Evolutionary conservation across 2,113 vertebrate genomes (phyloP), one percentile per base, ranked within the genome.

Genomic region (Pelecanus crispus): DNA sequence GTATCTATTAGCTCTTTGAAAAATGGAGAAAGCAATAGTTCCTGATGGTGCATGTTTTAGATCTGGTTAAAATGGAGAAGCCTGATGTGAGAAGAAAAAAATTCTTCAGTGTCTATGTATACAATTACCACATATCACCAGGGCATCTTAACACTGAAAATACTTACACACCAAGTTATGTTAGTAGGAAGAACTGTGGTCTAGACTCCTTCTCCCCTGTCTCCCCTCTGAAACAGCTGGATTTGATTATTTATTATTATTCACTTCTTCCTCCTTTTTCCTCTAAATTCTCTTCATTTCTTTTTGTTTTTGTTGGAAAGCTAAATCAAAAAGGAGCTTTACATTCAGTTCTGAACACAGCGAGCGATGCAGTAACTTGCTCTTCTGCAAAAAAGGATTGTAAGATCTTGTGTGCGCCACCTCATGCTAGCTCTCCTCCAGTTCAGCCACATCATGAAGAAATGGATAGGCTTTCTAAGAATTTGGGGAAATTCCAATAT

Each of bases 1-100:
- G 91, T 97, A 96, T 95, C 94, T 97, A 95, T 96, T 97, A 96
- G 95, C 62, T 92, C 78, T 95, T 95, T 95, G 96, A 97, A 96
- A 97, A 95, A 97, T 96, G 89, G 97, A 86, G 87, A 95, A 94
- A 95, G 92, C 95, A 91, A 91, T 96, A 96, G 91, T 96, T 94
- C 96, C 95, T 97, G 94, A 95, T 97, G 95, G 92, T 90, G 92
- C 94, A 96, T 97, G 92, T 92, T 94, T 97, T 97, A 92, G 89
- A 73, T 87, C 92, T 85, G 81, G 91, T 73, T 94, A 92, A 95
- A 94, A 90, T 47, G 71, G 84, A 80, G 81, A 90, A 88, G 84
- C 1, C 78, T 94, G 58, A 92, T 90, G 87, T n/a, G 74, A 95
- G 71, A 92, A 80, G 62, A 13, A 70, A 74, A 89, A 94, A 83